phyloP scores from a whole-genome alignment of 2,888 invertebrate genomes.

The Drosophila helvetica region DNA sequence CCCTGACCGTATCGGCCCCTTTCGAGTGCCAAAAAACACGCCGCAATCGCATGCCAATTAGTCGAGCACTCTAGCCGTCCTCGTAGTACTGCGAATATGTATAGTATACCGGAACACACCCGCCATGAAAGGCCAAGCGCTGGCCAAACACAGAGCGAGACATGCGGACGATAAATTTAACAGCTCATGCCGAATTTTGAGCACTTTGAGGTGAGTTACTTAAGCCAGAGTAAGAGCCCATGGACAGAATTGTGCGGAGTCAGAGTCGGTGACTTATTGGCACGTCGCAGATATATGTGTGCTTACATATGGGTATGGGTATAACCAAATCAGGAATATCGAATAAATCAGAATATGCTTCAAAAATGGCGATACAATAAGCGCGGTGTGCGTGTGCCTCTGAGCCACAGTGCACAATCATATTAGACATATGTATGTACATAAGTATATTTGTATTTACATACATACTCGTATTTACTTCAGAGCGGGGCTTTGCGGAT shows the following conservation, averaged over 20 bases:
- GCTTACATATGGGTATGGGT: not conserved
- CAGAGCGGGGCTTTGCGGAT: slow-evolving; percentile 18
- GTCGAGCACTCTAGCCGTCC: not conserved
- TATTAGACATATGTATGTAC: not conserved
- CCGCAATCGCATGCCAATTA: slow-evolving; percentile 1
- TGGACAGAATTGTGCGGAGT: no score
- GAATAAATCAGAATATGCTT: slow-evolving; percentile 1
- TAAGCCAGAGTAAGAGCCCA: not conserved
- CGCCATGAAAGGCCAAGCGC: not conserved
- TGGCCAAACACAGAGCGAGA: not conserved
- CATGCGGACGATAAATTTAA: slow-evolving; percentile 4
- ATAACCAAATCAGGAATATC: not conserved
- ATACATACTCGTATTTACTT: slow-evolving; percentile 33
- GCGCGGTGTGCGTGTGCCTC: not conserved
- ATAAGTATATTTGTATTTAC: not conserved
- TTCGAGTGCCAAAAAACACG: slow-evolving; percentile 23
- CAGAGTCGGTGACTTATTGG: not conserved
- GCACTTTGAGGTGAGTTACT: not conserved
- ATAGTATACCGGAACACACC: not conserved
- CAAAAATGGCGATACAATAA: not conserved
- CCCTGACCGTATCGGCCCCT: slow-evolving; percentile 10
- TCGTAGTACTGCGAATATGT: not conserved
- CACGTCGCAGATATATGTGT: not conserved
- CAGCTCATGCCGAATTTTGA: slow-evolving; percentile 11
- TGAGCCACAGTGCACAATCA: not conserved